Evolutionary conservation across 2,113 vertebrate genomes (phyloP), one percentile per base, ranked within the genome.

Genomic region (Tupaia tana): DNA sequence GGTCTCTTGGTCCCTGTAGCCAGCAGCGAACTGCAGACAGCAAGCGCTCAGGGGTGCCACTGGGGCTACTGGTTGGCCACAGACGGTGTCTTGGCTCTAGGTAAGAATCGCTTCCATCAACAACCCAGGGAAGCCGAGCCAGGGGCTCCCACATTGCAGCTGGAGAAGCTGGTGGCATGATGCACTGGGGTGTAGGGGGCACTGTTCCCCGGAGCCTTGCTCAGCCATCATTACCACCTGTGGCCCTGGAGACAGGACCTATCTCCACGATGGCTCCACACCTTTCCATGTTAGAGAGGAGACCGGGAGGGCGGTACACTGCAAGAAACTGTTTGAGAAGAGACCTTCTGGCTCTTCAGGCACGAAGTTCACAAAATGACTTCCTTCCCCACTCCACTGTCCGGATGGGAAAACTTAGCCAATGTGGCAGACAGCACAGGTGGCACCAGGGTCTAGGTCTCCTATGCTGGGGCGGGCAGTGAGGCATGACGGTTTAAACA

Each of bases 361-460:
- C 63, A 56, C 63, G 19, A 74, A 71, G 29, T 93, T 95, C 77
- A 92, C 34, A 64, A 89, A 91, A 83, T 0, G 16, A 31, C 10
- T 93, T 97, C 34, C 82, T 88, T 78, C 20, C 80, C 78, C 34
- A 77, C 43, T 84, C 81, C 20, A 63, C 90, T 92, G 84, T 81
- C 81, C 20, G 86, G 84, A 70, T 25, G 43, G 31, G 29, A n/a
- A 90, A 8, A 54, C 43, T 89, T 69, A 34, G 71, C 25, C 27
- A 77, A 34, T 54, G 80, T 74, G 69, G 58, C 4, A 66, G 70
- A 87, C 80, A 93, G 58, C 75, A 85, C 8, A 73, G 77, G 11
- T 25, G 43, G 61, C 79, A 34, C 61, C 15, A 71, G 70, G 73
- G 74, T 64, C 31, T 15, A 89, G 73, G 74, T 24, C 25, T 87